phyloP scores from a whole-genome alignment of 2,113 vertebrate genomes.

The Halcyon malimbica region DNA sequence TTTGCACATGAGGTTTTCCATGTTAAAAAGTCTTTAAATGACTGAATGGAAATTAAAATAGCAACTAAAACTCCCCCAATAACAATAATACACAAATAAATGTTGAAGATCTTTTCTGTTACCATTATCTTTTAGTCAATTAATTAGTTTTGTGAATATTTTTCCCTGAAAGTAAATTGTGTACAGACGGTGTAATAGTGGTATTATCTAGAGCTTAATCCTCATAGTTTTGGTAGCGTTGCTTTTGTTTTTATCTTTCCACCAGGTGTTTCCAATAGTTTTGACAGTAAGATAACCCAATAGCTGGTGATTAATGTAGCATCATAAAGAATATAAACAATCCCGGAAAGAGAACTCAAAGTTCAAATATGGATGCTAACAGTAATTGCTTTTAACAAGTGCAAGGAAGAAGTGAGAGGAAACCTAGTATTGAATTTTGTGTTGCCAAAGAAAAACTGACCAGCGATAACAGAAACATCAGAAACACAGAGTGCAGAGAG shows the following conservation, averaged over 20 bases:
- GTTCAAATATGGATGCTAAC: constrained; percentile 53
- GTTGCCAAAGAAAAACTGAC: constrained; percentile 42
- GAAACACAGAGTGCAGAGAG: constrained; percentile 37
- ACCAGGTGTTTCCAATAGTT: constrained; percentile 63
- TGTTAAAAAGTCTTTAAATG: neutral
- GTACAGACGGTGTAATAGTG: neutral
- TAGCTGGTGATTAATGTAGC: constrained; percentile 59
- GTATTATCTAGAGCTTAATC: neutral
- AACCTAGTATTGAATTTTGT: constrained; percentile 45
- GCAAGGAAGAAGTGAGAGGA: constrained; percentile 46
- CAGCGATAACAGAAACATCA: constrained; percentile 36
- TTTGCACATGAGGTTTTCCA: neutral
- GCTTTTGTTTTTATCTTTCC: constrained; percentile 29
- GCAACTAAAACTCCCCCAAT: neutral
- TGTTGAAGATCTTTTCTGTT: neutral
- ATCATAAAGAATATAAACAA: constrained; percentile 49
- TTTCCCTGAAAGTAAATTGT: neutral
- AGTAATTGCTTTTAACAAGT: constrained; percentile 74
- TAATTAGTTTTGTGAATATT: neutral
- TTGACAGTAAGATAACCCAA: constrained; percentile 59
- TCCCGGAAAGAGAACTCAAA: constrained; percentile 48
- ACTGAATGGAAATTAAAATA: neutral
- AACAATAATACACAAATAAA: neutral
- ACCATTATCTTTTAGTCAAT: neutral
- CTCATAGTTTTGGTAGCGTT: constrained; percentile 16